Evolutionary conservation across 2,113 vertebrate genomes (phyloP).

Genomic region (Hydrochoerus hydrochaeris): DNA sequence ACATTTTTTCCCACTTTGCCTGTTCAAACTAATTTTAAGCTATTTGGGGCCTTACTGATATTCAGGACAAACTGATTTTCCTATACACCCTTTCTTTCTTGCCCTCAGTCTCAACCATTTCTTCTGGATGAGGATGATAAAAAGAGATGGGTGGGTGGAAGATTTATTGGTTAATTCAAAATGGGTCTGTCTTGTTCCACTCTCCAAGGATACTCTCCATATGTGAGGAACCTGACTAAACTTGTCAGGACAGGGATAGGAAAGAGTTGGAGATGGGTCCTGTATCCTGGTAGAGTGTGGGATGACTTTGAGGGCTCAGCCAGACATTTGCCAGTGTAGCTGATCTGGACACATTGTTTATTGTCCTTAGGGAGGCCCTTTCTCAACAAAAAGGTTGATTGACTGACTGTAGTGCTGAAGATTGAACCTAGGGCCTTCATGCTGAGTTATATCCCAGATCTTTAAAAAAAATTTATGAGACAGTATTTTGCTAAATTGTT

Average conservation of each 20-base stretch:
- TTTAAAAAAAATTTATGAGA: not conserved
- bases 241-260: slow-evolving; percentile 10
- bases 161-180: slow-evolving; percentile 63
- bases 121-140: slow-evolving; percentile 7
- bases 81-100: slow-evolving; percentile 54
- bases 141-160: slow-evolving; percentile 37
- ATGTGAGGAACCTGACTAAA: slow-evolving; percentile 50
- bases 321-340: slow-evolving; percentile 27
- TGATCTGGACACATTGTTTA: not conserved
- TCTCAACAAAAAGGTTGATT: not conserved
- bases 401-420: not conserved
- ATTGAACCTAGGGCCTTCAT: not conserved
- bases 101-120: not conserved
- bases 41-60: not conserved
- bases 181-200: slow-evolving; percentile 50
- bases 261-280: not conserved
- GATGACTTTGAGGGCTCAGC: not conserved
- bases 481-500: not conserved
- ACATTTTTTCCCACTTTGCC: not conserved
- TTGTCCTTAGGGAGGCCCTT: not conserved
- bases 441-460: not conserved
- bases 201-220: slow-evolving; percentile 37
- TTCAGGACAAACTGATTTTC: not conserved
- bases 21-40: not conserved
- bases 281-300: not conserved